Base-by-base conservation (phyloP, 2,797 vertebrate genomes). In the Gallinago stenura region DNA sequence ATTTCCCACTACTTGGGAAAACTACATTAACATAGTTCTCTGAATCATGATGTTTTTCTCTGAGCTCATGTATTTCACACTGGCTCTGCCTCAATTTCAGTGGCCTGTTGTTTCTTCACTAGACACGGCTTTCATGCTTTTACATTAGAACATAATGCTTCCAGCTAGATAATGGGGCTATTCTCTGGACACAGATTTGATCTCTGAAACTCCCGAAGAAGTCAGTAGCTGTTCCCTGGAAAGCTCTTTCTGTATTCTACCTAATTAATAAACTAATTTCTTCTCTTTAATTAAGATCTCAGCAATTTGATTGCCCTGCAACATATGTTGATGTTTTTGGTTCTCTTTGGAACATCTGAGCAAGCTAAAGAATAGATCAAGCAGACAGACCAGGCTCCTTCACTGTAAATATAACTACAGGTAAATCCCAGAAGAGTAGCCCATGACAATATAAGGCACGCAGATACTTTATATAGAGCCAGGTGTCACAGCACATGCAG, bases 101-200 rank as follows among this genome's bases (percentile, higher is more conserved):
- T 4, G 16, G 12, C n/a, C 31, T 20, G 18, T 3, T 70, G 6
- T 13, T 79, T 11, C 71, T 37, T 61, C 31, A 41, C 22, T 10
- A 43, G 9, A 16, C 30, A 9, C 0, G 0, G 3, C 1, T 28
- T 30, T 77, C 2, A 4, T 1, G 1, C 26, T 50, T 64, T 19
- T 21, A 19, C 31, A 10, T 51, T 20, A 43, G 16, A 85, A 31
- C 14, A 10, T 53, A 61, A 21, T 6, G 17, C 14, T 72, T 54
- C 30, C 83, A 56, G 10, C 6, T 16, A 8, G 10, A 64, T 22
- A 70, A 33, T 2, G 7, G 18, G 35, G 18, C 57, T 69, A 33
- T 33, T 58, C 58, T 77, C 31, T 33, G 68, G 33, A 39, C 26
- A 39, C 7, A 79, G 19, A 31, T 4, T 41, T 30, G 22, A 24